A percentile compares a stretch with the other conserved stretches of the same genome.
These are phyloP conservation scores for Coluber constrictor DNA, from an alignment of 2,797 vertebrate species.

Conservation along the genomic window DNA sequence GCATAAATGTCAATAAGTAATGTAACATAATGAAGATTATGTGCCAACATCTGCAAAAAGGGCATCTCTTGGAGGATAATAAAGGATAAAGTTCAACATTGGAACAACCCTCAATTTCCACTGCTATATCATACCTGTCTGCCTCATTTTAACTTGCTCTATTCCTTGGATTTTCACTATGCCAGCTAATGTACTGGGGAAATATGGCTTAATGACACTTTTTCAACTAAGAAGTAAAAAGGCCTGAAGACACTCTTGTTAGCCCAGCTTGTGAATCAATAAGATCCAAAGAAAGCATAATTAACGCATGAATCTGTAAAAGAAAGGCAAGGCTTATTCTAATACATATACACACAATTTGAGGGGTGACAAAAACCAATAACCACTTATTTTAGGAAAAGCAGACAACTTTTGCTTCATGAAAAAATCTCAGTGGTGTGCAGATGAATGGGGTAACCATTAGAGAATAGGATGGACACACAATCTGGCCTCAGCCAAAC, in stretches of 20 bases:
- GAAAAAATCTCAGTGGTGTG: background rate
- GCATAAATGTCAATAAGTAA: conserved; percentile 65
- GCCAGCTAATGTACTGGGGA: background rate
- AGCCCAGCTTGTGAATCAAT: background rate
- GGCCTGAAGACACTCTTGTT: background rate
- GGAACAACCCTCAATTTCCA: background rate
- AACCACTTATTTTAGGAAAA: background rate
- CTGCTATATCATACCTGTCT: rapidly evolving
- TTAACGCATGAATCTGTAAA: background rate
- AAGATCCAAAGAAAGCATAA: background rate
- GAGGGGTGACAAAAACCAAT: background rate
- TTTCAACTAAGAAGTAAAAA: background rate
- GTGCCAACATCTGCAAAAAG: conserved; percentile 46
- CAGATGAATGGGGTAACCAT: background rate
- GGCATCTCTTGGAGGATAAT: conserved; percentile 48
- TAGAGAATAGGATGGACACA: background rate
- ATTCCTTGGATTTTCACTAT: background rate
- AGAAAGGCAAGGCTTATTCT: background rate
- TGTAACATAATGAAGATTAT: conserved; percentile 29
- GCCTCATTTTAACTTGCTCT: background rate
- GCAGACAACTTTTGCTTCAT: background rate
- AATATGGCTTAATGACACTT: background rate
- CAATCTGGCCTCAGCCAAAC: background rate
- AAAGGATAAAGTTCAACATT: conserved; percentile 57
- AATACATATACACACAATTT: background rate